Conservation (phyloP, 2,113 vertebrate genomes). For the Menura novaehollandiae region DNA sequence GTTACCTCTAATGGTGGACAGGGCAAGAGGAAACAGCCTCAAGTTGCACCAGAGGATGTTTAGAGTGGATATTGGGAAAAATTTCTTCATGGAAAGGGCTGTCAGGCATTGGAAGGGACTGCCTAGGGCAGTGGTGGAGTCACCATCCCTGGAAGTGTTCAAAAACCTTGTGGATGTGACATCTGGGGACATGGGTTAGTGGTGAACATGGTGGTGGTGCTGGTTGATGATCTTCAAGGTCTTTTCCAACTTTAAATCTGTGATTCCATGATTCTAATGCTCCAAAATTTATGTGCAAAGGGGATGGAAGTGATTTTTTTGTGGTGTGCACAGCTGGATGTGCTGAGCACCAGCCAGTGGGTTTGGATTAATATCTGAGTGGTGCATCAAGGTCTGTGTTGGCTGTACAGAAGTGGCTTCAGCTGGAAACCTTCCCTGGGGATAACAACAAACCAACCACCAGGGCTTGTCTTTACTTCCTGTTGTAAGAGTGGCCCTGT, state of each 20-base stretch:
- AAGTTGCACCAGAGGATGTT: not conserved
- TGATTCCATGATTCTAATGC: not conserved
- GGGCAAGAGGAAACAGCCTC: fast-evolving
- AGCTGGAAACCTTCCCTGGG: not conserved
- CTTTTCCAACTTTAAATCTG: not conserved
- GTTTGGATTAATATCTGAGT: not conserved
- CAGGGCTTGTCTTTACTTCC: not conserved
- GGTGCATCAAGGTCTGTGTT: fast-evolving
- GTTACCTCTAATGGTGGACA: not conserved
- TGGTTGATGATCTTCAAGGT: not conserved
- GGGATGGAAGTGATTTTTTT: not conserved
- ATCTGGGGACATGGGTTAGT: fast-evolving
- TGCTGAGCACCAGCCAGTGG: not conserved
- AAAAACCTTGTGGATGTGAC: not conserved
- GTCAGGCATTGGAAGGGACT: not conserved
- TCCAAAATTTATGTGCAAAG: not conserved
- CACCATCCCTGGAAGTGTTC: not conserved
- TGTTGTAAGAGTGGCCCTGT: not conserved
- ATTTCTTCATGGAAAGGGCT: not conserved
- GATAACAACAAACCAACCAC: not conserved
- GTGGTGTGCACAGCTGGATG: not conserved
- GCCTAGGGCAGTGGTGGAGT: not conserved
- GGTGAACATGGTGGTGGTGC: not conserved
- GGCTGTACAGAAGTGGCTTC: not conserved
- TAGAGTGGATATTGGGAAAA: not conserved